A percentile compares a stretch with the other conserved stretches of the same genome.
Evolutionary conservation across 2,888 invertebrate species (phyloP).

Genomic region (Caenorhabditis sp.): DNA sequence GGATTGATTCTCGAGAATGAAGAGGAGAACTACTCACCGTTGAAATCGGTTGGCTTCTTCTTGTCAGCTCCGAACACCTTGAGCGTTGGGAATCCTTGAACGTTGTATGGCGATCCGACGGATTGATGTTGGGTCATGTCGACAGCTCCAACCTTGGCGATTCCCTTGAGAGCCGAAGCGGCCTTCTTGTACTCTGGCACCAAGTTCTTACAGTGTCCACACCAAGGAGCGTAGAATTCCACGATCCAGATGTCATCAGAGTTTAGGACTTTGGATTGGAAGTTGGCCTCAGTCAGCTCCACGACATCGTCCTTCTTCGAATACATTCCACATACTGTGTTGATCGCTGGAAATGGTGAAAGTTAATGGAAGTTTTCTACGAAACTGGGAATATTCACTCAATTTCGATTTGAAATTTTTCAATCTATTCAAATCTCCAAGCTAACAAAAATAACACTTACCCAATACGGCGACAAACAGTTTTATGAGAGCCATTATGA

Average conservation of each 20-base stretch:
- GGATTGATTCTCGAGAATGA: not conserved
- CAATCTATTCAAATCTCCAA: too few relatives aligned
- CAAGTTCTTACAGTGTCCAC: slow-evolving; percentile 89
- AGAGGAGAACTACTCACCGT: slow-evolving; percentile 82
- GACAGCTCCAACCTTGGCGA: slow-evolving; percentile 95
- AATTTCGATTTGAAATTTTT: not conserved
- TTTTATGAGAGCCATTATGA: slow-evolving; percentile 57
- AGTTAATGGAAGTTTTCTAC: too few relatives aligned
- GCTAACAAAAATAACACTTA: slow-evolving; percentile 29
- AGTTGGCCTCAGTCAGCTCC: slow-evolving; percentile 92
- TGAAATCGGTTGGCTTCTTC: slow-evolving; percentile 90
- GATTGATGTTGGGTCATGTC: slow-evolving; percentile 93
- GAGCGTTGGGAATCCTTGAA: slow-evolving; percentile 95
- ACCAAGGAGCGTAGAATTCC: slow-evolving; percentile 96
- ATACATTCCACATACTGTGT: slow-evolving; percentile 68
- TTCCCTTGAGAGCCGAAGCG: slow-evolving; percentile 93
- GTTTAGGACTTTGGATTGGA: slow-evolving; percentile 90
- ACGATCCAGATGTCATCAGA: slow-evolving; percentile 95
- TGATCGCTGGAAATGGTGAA: slow-evolving; percentile 54
- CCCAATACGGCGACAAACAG: slow-evolving; percentile 57
- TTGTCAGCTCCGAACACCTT: slow-evolving; percentile 94
- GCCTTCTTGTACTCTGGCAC: slow-evolving; percentile 96
- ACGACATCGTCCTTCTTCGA: slow-evolving; percentile 86
- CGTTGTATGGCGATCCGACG: slow-evolving; percentile 89
- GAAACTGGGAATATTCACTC: not conserved